Percentiles rank a stretch among this genome's conserved stretches.
phyloP scores from a whole-genome alignment of 2,888 invertebrate genomes.

The Temnothorax rugatulus region DNA sequence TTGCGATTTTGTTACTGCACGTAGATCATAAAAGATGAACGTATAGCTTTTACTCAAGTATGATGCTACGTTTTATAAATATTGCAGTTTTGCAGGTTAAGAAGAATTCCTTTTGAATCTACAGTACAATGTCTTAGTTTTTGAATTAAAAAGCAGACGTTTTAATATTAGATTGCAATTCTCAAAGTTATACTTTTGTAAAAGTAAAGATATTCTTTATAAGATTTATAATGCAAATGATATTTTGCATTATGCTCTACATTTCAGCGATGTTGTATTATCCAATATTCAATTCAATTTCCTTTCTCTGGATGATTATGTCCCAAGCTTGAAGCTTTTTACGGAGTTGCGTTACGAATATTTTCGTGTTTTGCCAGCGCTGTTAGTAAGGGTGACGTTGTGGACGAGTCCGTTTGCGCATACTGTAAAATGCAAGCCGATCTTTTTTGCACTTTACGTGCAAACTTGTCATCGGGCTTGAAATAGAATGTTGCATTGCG shows the following conservation, averaged over 20 bases:
- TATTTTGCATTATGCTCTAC: background rate
- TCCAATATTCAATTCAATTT: background rate
- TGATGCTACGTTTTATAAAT: background rate
- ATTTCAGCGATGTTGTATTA: background rate
- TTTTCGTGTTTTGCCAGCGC: background rate
- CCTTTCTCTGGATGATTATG: background rate
- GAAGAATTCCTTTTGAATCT: background rate
- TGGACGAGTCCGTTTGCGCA: background rate
- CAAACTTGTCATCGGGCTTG: slow-evolving; percentile 13
- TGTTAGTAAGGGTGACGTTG: slow-evolving; percentile 2
- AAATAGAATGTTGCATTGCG: slow-evolving; percentile 13
- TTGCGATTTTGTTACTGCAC: background rate
- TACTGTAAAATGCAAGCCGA: slow-evolving; percentile 7
- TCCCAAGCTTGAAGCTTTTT: background rate
- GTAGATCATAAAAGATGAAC: background rate
- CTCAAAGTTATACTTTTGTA: background rate
- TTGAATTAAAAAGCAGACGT: background rate
- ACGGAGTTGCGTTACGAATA: background rate
- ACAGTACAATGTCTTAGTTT: background rate
- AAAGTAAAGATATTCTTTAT: background rate
- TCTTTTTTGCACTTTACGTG: slow-evolving; percentile 17
- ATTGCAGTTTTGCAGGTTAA: background rate
- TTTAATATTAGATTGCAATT: background rate
- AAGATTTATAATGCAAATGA: background rate
- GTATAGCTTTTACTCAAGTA: slow-evolving; percentile 5